phyloP scores from a whole-genome alignment of 2,797 vertebrate genomes.

The Mus minutoides region DNA sequence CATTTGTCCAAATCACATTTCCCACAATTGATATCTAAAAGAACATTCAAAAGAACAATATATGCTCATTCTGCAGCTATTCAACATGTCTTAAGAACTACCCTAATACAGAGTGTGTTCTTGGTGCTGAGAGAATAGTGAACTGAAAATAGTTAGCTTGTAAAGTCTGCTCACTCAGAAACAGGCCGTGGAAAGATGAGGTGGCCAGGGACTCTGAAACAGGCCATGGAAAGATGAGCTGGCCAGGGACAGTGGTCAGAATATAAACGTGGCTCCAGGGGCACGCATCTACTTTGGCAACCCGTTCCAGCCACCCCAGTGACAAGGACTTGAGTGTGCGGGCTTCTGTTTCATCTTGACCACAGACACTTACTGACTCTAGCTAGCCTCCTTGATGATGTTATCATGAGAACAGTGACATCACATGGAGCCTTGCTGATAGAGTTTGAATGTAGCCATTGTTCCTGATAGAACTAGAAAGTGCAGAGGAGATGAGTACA shows the following conservation, averaged over 20 bases:
- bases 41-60: constrained; percentile 71
- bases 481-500: background rate
- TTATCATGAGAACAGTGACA: background rate
- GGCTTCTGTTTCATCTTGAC: background rate
- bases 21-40: constrained; percentile 77
- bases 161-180: constrained; percentile 38
- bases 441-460: background rate
- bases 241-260: background rate
- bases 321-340: background rate
- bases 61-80: constrained; percentile 60
- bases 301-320: background rate
- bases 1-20: constrained; percentile 75
- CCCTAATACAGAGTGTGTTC: constrained; percentile 25
- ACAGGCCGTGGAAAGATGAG: background rate
- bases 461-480: background rate
- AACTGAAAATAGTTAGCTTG: constrained; percentile 22
- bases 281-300: background rate
- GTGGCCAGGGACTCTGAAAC: background rate
- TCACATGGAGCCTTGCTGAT: background rate
- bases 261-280: background rate
- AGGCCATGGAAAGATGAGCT: background rate
- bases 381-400: background rate
- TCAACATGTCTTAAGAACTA: constrained; percentile 60
- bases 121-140: background rate
- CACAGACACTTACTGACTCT: background rate